Evolutionary conservation across 2,113 vertebrate species (phyloP), one percentile per base, ranked within the genome.

Genomic region (Camelus dromedarius): DNA sequence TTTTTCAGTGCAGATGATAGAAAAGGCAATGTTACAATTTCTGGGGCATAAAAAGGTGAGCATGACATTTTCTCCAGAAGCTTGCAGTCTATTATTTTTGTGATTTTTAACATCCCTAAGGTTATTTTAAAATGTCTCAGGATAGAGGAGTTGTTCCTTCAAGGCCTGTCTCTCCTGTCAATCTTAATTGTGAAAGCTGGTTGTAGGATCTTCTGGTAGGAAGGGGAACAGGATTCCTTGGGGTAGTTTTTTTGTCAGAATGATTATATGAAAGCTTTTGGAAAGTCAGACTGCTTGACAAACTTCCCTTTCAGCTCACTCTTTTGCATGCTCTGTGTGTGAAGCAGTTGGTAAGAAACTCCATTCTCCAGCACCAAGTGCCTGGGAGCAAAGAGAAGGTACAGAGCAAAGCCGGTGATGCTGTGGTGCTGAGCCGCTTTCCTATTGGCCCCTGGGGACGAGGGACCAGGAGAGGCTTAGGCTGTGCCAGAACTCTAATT

Each of bases 211-310:
- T 91, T 86, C 56, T 52, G 30, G 10, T 38, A 22, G 24, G 50
- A 93, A 93, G 50, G 72, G 20, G 91, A 95, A 85, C 30, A 94
- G 54, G 48, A 60, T 84, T 91, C 9, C 30, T 30, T 82, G 58
- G 48, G 24, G 46, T 73, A 50, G 2, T 54, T 90, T 96, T 95
- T 86, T 42, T 75, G 58, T 56, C 26, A 67, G 72, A 62, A 60
- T 79, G 54, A 67, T 82, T 54, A 9, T 46, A 24, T 64, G 58
- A 46, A 77, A 89, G 48, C 72, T 62, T 1, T 16, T 81, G 52
- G 46, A 69, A 84, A 89, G 10, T 11, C 35, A 30, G 66, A 30
- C n/a, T 66, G 13, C 56, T 66, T 81, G 73, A 93, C n/a, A 79
- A 30, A 30, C 5, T 12, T n/a, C 20, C 50, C 42, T 30, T 38